Evolutionary conservation across 2,113 vertebrate species (phyloP), one percentile per base, ranked within the genome.

Genomic region (Cochlearius cochlearius): DNA sequence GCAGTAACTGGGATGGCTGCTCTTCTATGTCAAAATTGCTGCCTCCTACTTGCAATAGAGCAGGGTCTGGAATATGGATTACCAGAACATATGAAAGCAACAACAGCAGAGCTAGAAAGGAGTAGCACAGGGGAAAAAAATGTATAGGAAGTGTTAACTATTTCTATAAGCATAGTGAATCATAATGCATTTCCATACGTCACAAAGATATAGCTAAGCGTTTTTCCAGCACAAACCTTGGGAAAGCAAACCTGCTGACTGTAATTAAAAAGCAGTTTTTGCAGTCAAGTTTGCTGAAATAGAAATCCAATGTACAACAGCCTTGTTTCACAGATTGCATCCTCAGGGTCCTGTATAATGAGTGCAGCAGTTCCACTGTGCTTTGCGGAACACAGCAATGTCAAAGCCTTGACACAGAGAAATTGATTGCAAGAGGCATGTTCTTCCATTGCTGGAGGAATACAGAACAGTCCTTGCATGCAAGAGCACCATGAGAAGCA

Each of bases 261-360:
- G 63, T 75, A 94, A 94, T 72, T 85, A 92, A 93, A 90, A 92
- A 83, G 58, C 38, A 87, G 58, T 9, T 95, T 86, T 56, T 95
- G 83, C 60, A 80, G 76, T 77, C 49, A 43, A 56, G 82, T 91
- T 86, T 91, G 52, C 80, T 79, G 80, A 84, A 94, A 86, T 12
- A 91, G 73, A 94, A 95, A 94, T 43, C 27, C 64, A 41, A 41
- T 8, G 73, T 87, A 41, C 69, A 81, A 78, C 47, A 87, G 86
- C 55, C 64, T 32, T 26, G 60, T 90, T 93, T 93, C 63, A n/a
- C 75, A 91, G 58, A 94, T 17, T 63, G 68, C 90, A 92, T 93
- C 92, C 94, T 94, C 88, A 76, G 90, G 94, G 82, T 77, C 78
- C 85, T 39, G 52, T 43, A 91, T 73, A 95, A 95, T 20, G 73